Conservation (phyloP, 2,797 vertebrate genomes). For the Anisognathus igniventris region DNA sequence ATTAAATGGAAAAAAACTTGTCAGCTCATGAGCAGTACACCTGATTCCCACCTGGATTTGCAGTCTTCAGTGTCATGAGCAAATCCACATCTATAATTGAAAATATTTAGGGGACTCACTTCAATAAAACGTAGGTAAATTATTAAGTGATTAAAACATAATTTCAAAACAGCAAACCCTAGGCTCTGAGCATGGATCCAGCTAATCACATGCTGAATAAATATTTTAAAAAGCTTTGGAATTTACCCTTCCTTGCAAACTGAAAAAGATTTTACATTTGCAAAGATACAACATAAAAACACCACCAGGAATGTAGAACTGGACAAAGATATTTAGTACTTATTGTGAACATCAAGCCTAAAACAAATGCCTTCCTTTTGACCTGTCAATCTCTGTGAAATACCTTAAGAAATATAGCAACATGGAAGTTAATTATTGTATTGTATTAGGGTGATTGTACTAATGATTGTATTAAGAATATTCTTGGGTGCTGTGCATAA, state of each 20-base stretch:
- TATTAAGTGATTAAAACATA: background rate
- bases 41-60: background rate
- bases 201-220: slow-evolving; percentile 3
- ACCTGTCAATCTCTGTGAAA: background rate
- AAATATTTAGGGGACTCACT: background rate
- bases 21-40: background rate
- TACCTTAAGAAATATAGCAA: background rate
- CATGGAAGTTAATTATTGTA: background rate
- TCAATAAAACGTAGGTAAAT: background rate
- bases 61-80: background rate
- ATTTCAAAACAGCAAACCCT: background rate
- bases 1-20: background rate
- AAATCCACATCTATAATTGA: background rate
- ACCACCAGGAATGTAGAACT: background rate
- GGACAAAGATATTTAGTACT: background rate
- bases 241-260: background rate
- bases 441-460: background rate
- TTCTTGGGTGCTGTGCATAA: background rate
- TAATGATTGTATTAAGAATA: background rate
- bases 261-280: background rate
- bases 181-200: background rate
- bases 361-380: background rate
- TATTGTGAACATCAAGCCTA: background rate
- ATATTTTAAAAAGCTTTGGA: background rate
- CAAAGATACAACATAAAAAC: background rate